These are phyloP conservation scores for Trichogramma evanescens DNA, from an alignment of 2,888 invertebrate genomes.

Conservation along the genomic window DNA sequence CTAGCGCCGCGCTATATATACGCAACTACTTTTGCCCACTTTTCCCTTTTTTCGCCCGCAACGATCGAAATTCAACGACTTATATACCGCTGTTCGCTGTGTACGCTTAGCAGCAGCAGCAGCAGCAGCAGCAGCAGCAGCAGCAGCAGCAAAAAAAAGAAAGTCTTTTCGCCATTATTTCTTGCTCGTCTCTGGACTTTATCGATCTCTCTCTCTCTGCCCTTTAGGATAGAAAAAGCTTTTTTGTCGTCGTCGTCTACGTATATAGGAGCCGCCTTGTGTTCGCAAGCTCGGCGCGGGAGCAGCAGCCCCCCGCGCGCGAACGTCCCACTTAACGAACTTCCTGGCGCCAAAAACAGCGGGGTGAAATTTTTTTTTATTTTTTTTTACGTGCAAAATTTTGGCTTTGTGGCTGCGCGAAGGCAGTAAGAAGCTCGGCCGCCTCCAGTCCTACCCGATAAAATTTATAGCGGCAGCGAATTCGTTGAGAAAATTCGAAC, in stretches of 20 bases:
- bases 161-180: constrained; percentile 13
- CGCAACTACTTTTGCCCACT: background rate
- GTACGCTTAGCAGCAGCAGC: too few species aligned
- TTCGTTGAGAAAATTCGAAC: too few species aligned
- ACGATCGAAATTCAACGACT: constrained; percentile 13
- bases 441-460: too few species aligned
- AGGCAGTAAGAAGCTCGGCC: too few species aligned
- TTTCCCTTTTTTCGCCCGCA: background rate
- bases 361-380: too few species aligned
- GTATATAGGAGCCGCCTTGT: background rate
- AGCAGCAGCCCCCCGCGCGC: too few species aligned
- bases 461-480: too few species aligned
- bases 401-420: too few species aligned
- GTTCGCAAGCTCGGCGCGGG: background rate
- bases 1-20: too few species aligned
- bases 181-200: constrained; percentile 11
- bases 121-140: too few species aligned
- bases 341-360: background rate
- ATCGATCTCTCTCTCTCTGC: constrained; percentile 6
- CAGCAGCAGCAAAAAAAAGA: background rate
- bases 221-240: background rate
- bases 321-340: constrained; percentile 10
- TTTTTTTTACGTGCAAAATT: too few species aligned
- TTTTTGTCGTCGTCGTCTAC: background rate
- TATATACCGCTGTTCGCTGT: background rate